Evolutionary conservation across 2,797 vertebrate genomes (phyloP).

Genomic region (Simalia tracyae): DNA sequence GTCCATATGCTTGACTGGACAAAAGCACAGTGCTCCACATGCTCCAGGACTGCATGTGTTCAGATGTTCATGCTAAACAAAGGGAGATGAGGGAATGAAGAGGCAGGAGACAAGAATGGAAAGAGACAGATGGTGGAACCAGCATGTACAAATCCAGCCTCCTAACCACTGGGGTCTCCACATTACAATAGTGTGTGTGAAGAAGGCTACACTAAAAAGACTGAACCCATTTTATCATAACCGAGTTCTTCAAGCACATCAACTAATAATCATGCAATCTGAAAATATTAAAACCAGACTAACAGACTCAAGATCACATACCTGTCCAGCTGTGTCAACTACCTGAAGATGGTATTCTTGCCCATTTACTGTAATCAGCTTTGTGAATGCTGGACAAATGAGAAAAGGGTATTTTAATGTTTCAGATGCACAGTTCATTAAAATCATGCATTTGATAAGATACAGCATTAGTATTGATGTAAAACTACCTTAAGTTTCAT

Average conservation of each 20-base stretch:
- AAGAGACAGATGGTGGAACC: neutral
- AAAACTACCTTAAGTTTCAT: neutral
- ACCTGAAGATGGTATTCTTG: slow-evolving; percentile 98
- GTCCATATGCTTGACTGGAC: neutral
- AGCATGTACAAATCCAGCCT: neutral
- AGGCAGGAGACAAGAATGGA: neutral
- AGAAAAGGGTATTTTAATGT: slow-evolving; percentile 51
- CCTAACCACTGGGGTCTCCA: neutral
- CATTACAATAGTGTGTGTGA: neutral
- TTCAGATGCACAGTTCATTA: neutral
- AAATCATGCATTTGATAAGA: neutral
- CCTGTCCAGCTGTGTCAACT: slow-evolving; percentile 97
- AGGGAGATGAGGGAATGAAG: neutral
- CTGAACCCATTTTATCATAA: neutral
- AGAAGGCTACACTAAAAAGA: neutral
- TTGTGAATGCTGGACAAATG: slow-evolving; percentile 89
- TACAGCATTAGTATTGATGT: neutral
- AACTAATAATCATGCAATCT: neutral
- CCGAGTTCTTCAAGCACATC: neutral
- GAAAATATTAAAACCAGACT: neutral
- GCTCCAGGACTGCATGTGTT: neutral
- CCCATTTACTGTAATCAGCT: slow-evolving; percentile 97
- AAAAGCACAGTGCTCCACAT: neutral
- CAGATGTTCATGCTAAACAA: neutral
- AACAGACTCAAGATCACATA: slow-evolving; percentile 67